These are phyloP conservation scores for Drosophila malerkotliana DNA, from an alignment of 1,140 invertebrate genomes.

Conservation along the genomic window DNA sequence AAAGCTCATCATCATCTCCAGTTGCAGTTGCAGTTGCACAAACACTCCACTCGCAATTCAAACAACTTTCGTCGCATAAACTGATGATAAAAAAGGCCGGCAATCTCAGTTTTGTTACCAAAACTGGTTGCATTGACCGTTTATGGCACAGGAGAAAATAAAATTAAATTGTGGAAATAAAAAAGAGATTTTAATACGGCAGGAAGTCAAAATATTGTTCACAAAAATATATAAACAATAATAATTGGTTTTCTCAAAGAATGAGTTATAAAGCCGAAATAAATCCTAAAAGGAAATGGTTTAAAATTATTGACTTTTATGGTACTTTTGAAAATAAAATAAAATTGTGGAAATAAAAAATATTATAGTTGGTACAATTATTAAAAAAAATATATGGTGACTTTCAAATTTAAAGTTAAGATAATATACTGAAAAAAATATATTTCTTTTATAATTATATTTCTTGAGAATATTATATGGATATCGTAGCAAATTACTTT, in stretches of 20 bases:
- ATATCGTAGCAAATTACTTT: too few species aligned
- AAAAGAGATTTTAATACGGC: neutral
- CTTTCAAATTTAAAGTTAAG: too few species aligned
- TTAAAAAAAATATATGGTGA: too few species aligned
- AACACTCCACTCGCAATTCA: slow-evolving; percentile 50
- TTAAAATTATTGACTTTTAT: too few species aligned
- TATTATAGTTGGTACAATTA: too few species aligned
- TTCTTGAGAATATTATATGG: too few species aligned
- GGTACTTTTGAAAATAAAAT: too few species aligned
- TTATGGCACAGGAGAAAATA: slow-evolving; percentile 22
- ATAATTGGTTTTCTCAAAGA: neutral
- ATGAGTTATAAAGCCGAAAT: neutral
- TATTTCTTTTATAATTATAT: too few species aligned
- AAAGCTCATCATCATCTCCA: slow-evolving; percentile 18
- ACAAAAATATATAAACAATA: neutral
- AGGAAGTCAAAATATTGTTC: neutral
- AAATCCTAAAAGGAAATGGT: too few species aligned
- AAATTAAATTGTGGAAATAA: neutral
- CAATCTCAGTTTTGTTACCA: slow-evolving; percentile 33
- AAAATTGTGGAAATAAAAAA: too few species aligned
- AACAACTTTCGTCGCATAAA: slow-evolving; percentile 81
- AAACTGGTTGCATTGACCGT: slow-evolving; percentile 50
- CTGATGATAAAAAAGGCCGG: slow-evolving; percentile 72
- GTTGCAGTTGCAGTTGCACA: slow-evolving; percentile 9
- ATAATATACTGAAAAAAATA: too few species aligned